Conservation (phyloP, 2,113 vertebrate genomes). For the Gadus macrocephalus region DNA sequence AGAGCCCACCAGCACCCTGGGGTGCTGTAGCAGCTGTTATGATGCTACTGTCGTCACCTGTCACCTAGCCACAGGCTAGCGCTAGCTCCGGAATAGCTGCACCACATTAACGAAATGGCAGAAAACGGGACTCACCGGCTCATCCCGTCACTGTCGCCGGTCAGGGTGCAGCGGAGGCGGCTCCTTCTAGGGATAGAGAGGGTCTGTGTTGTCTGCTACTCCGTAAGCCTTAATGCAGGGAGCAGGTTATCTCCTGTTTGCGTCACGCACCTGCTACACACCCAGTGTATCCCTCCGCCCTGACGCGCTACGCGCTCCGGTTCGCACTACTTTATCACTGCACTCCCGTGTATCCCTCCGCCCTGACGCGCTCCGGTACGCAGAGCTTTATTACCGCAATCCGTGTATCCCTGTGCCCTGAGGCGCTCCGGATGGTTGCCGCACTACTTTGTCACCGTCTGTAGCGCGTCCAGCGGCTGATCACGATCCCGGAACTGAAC, state of each 20-base stretch:
- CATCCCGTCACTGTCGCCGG: constrained; percentile 31
- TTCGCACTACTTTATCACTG: no score
- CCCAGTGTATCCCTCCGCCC: constrained; percentile 55
- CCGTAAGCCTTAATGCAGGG: constrained; percentile 16
- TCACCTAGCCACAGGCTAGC: constrained; percentile 43
- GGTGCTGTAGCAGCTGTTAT: no score
- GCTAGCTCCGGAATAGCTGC: constrained; percentile 38
- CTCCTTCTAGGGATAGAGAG: not conserved
- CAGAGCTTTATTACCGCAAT: no score
- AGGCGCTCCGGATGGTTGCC: no score
- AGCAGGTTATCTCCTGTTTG: constrained; percentile 18
- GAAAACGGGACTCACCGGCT: constrained; percentile 43
- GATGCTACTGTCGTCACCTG: not conserved
- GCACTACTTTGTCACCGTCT: no score
- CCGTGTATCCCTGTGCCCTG: no score
- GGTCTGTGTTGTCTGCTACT: constrained; percentile 3
- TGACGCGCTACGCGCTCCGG: constrained; percentile 4
- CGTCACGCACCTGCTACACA: constrained; percentile 58
- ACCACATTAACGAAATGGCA: no score
- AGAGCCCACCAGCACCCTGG: no score
- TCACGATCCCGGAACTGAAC: constrained; percentile 60
- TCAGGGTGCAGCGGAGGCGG: not conserved
- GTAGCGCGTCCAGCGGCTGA: constrained; percentile 43
- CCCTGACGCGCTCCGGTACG: no score
- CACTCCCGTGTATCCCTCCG: no score